These are phyloP conservation scores for Anas platyrhynchos DNA, from an alignment of 2,113 vertebrate species.

Conservation along the genomic window DNA sequence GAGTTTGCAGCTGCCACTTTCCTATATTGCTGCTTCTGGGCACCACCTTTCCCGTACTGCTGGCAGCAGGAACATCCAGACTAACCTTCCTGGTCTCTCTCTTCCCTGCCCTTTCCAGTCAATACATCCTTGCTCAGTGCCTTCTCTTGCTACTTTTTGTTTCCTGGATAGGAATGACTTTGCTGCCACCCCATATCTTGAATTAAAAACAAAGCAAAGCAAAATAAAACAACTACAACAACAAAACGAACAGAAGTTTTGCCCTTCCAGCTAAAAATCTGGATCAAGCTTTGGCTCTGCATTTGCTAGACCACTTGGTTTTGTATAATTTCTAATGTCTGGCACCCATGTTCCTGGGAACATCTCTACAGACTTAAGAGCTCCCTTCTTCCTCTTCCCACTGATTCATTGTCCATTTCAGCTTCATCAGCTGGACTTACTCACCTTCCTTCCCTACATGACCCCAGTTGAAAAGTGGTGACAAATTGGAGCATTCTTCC, in stretches of 20 bases:
- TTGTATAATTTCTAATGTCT: neutral
- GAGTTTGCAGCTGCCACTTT: neutral
- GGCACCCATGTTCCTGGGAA: neutral
- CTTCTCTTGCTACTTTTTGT: neutral
- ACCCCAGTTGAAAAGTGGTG: neutral
- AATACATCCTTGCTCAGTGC: neutral
- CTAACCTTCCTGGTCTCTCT: neutral
- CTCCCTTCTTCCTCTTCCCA: neutral
- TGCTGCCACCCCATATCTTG: neutral
- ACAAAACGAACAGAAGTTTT: neutral
- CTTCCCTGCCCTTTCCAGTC: neutral
- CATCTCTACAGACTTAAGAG: neutral
- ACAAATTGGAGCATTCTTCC: neutral
- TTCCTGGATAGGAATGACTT: neutral
- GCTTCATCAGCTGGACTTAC: neutral
- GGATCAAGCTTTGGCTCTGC: neutral
- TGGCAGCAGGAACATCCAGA: neutral
- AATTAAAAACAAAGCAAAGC: neutral
- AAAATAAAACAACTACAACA: too few species aligned
- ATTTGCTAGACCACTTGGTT: neutral
- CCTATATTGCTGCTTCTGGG: neutral
- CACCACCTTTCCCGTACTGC: neutral
- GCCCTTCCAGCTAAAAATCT: neutral
- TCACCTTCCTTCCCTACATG: neutral
- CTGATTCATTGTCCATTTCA: neutral